Conservation (phyloP, 2,113 vertebrate species). For the Forbesichthys papilliferus region DNA sequence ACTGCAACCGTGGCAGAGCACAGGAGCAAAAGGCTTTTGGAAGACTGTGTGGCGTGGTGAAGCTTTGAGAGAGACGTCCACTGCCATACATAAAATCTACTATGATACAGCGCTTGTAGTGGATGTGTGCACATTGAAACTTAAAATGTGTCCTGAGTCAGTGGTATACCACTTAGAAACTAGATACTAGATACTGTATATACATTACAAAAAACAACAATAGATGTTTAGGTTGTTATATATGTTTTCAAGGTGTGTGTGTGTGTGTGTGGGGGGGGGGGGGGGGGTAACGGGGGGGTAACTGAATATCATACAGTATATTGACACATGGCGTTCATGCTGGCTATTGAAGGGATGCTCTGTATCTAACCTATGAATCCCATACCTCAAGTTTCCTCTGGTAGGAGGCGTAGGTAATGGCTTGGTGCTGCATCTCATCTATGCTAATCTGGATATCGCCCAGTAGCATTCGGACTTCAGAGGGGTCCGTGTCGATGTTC, state of each 20-base stretch:
- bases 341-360: not conserved
- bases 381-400: constrained; percentile 88
- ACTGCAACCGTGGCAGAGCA: constrained; percentile 58
- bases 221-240: no score
- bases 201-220: no score
- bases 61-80: no score
- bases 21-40: not conserved
- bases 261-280: not conserved
- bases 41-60: no score
- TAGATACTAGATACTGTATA: no score
- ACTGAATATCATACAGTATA: not conserved
- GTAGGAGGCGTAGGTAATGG: constrained; percentile 80
- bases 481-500: constrained; percentile 75
- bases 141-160: no score
- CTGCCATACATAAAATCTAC: no score
- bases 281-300: no score
- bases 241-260: not conserved
- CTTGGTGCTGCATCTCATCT: constrained; percentile 82
- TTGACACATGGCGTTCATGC: not conserved
- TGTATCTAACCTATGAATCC: not conserved
- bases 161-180: no score
- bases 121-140: no score
- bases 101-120: no score
- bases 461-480: constrained; percentile 70
- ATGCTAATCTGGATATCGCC: constrained; percentile 74